Base-by-base conservation (phyloP, 2,888 invertebrate species). In the Agriopis marginaria region DNA sequence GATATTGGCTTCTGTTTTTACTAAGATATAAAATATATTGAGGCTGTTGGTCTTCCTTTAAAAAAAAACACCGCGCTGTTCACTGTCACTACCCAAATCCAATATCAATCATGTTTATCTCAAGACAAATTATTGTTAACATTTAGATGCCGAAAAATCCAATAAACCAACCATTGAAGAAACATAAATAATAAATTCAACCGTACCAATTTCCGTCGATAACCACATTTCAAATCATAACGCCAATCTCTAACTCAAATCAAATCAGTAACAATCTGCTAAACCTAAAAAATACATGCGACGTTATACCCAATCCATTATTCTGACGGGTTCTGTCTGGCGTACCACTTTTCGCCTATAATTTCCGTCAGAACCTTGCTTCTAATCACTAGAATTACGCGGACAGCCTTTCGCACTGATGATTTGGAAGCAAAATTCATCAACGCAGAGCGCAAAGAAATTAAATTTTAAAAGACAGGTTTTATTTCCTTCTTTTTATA, bases 301-400 rank as follows among this genome's bases (percentile, higher is more conserved):
- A 63, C 53, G 51, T 58, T 53, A 17, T 47, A 56, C n/a, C 14
- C 61, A 42, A 45, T 39, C 39, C 60, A 49, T 60, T 51, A 60
- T 44, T 47, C 51, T 51, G 50, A 56, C 55, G 55, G 12, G 50
- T 14, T 44, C 55, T 59, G 63, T 62, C 61, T 47, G 70, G 42
- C 11, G 77, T 73, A 77, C 70, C 74, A 63, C 75, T 77, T 79
- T 78, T 73, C 76, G 76, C 67, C 71, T 78, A 79, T 83, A 84
- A 86, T 85, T 80, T 83, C 70, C 73, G 71, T 64, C 74, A 70
- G 70, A 75, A 67, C 67, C 73, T 68, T 74, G 77, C 74, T 76
- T 76, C 79, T 86, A 84, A 86, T 85, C 83, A 80, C 75, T 74
- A 73, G 78, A 76, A 81, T 81, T 79, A 79, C 78, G 74, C 77